Conservation (phyloP, 2,888 invertebrate species). For the Ophion ellenae region DNA sequence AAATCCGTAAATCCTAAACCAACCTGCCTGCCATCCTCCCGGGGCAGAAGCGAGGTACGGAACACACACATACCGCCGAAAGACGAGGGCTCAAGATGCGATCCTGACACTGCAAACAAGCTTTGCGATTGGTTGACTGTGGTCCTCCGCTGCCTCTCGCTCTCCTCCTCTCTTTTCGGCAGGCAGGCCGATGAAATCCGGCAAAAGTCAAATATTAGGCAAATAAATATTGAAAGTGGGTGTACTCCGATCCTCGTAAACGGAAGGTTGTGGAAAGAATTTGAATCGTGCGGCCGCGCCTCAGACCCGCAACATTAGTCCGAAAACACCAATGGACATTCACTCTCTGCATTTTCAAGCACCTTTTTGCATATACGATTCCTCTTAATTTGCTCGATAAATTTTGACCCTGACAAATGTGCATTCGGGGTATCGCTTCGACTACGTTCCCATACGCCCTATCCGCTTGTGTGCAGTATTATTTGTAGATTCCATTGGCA, state of each 20-base stretch:
- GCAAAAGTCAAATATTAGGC: constrained; percentile 81
- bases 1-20: constrained; percentile 83
- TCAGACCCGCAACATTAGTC: neutral
- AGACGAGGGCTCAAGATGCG: constrained; percentile 45
- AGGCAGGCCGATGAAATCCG: constrained; percentile 70
- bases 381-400: constrained; percentile 27
- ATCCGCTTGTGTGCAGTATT: constrained; percentile 17
- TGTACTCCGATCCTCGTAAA: constrained; percentile 9
- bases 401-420: constrained; percentile 29
- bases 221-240: constrained; percentile 76
- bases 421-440: constrained; percentile 30
- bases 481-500: constrained; percentile 53
- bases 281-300: neutral
- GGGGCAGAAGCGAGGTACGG: constrained; percentile 26
- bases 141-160: neutral
- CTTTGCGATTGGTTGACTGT: constrained; percentile 57
- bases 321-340: neutral
- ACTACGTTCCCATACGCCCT: constrained; percentile 5
- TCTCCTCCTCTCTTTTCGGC: constrained; percentile 17
- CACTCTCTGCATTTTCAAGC: neutral
- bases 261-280: neutral
- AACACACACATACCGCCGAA: constrained; percentile 22
- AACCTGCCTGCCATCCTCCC: constrained; percentile 72
- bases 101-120: constrained; percentile 78
- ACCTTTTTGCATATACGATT: neutral